phyloP scores from a whole-genome alignment of 1,140 invertebrate species.

The Macrotrachela quadricornifera region DNA sequence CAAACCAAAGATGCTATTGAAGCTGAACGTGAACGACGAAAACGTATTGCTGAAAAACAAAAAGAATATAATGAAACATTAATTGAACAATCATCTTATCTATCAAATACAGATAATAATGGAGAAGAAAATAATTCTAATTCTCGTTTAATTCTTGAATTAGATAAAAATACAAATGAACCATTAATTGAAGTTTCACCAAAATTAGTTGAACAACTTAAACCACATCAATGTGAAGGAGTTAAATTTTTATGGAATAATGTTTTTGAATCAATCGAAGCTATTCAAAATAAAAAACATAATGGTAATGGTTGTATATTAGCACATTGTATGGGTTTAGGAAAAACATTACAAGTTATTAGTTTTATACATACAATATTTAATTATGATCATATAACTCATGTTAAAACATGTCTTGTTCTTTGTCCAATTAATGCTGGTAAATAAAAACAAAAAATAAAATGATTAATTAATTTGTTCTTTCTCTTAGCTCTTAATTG shows the following conservation, averaged over 20 bases:
- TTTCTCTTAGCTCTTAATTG: conserved; percentile 59
- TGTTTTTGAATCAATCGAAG: conserved; percentile 64
- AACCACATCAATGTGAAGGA: conserved; percentile 64
- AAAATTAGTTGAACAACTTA: conserved; percentile 57
- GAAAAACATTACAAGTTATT: conserved; percentile 46
- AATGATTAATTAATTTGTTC: too few relatives aligned
- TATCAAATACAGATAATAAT: not conserved
- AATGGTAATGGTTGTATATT: conserved; percentile 60
- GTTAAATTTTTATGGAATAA: conserved; percentile 93
- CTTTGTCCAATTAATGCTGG: too few relatives aligned
- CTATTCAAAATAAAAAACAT: conserved; percentile 42
- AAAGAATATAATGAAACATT: too few relatives aligned
- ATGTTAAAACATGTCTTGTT: conserved; percentile 17
- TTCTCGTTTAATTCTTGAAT: conserved; percentile 55
- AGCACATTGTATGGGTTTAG: conserved; percentile 60
- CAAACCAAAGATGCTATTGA: conserved; percentile 1
- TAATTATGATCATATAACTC: conserved; percentile 36
- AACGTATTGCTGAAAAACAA: conserved; percentile 2
- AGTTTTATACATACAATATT: conserved; percentile 69
- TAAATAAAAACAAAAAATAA: too few relatives aligned
- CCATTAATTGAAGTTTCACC: conserved; percentile 55
- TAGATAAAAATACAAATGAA: conserved; percentile 58
- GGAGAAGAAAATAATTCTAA: too few relatives aligned
- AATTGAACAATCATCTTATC: not conserved
- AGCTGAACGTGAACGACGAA: conserved; percentile 1